phyloP scores from a whole-genome alignment of 2,113 vertebrate species.

The Gymnarchus niloticus region DNA sequence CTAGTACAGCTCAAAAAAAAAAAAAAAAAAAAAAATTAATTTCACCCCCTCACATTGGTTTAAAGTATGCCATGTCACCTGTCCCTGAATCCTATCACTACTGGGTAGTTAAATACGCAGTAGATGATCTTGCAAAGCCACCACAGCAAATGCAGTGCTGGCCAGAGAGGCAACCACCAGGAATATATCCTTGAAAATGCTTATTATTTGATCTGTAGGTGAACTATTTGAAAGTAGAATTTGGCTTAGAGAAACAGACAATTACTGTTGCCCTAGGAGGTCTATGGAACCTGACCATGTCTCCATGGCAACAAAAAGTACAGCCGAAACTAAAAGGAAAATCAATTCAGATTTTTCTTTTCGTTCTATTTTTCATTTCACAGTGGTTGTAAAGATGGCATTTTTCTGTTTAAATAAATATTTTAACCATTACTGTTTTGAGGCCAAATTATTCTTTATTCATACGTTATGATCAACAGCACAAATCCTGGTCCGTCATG shows the following conservation, averaged over 20 bases:
- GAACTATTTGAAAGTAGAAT: slow-evolving; percentile 39
- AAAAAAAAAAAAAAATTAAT: background rate
- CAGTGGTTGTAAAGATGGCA: slow-evolving; percentile 47
- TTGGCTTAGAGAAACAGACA: slow-evolving; percentile 60
- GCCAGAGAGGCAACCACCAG: background rate
- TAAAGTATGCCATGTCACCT: background rate
- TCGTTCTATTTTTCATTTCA: slow-evolving; percentile 54
- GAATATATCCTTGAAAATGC: slow-evolving; percentile 17
- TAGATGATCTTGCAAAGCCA: background rate
- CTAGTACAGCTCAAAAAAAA: background rate
- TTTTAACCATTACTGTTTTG: slow-evolving; percentile 2
- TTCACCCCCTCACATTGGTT: background rate
- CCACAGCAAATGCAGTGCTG: background rate
- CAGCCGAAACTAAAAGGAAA: slow-evolving; percentile 68
- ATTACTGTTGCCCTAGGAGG: slow-evolving; percentile 72
- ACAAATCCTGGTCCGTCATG: background rate
- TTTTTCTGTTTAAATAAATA: slow-evolving; percentile 40
- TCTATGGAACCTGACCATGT: slow-evolving; percentile 67
- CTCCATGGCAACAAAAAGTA: slow-evolving; percentile 71
- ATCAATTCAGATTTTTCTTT: slow-evolving; percentile 63
- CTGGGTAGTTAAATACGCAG: background rate
- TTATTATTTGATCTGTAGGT: slow-evolving; percentile 27
- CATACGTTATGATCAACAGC: background rate
- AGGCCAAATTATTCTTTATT: background rate
- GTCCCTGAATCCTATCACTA: background rate